Base-by-base conservation (phyloP, 23 tunicate species). In the Ascidia mentula region DNA sequence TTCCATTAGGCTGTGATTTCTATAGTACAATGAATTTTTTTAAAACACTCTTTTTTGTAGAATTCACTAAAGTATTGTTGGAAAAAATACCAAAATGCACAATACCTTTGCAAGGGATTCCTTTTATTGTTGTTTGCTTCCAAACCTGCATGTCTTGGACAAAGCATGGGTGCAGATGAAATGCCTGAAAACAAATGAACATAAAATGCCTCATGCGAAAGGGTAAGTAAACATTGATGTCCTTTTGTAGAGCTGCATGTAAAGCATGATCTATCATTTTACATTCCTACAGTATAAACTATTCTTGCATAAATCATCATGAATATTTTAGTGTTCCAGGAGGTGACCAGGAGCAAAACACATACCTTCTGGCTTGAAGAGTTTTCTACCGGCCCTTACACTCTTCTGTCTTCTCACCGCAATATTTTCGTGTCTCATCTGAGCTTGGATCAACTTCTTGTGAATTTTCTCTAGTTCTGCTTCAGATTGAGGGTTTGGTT, bases 391-490 rank as follows among this genome's bases (percentile, higher is more conserved):
- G 4, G 37, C 1, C 18, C 45, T 71, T 26, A n/a, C 65, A 61
- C 87, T 78, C 1, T 80, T 38, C 69, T 81, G 76, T 39, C 78
- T 45, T 34, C 90, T 37, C 6, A 73, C 34, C 0, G 90, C 97
- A 18, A 80, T 65, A 46, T 91, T 91, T 82, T 86, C 90, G 60
- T 91, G 90, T 72, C 97, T 53, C 97, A 91, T 85, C 40, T 86
- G 88, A 38, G 97, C 97, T 86, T 91, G 97, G 46, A 91, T 37
- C n/a, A 91, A 73, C 36, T 83, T 77, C 69, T 86, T 86, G 76
- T 81, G 70, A 73, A 91, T 84, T 77, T 76, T 69, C 13, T 79
- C 73, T 0, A 86, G 60, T 53, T 80, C 85, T 53, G 65, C 7
- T 9, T 53, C 65, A 5, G 65, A 53, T 9, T 53, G 65, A 1